Percentiles rank a stretch among this genome's conserved stretches.
Evolutionary conservation across 2,888 invertebrate genomes (phyloP).

Genomic region (Deroplatys truncata): DNA sequence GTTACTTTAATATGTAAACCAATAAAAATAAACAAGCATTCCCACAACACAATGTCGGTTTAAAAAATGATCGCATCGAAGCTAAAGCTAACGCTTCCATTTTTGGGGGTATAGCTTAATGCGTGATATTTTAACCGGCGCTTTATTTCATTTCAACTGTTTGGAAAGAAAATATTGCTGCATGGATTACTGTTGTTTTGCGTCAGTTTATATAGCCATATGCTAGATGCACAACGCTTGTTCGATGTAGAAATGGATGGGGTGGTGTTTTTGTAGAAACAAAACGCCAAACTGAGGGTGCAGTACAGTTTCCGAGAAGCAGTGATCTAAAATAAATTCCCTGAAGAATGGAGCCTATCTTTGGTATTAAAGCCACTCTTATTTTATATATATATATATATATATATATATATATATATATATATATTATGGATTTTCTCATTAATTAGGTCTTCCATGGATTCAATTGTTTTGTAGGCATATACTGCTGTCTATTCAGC

Average conservation of each 20-base stretch:
- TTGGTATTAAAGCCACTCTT: no score
- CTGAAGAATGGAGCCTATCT: no score
- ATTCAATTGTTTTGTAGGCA: no score
- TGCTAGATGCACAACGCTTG: not conserved
- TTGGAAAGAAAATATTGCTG: not conserved
- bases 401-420: no score
- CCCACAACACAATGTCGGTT: not conserved
- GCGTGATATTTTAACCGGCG: not conserved
- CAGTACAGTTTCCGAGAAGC: not conserved
- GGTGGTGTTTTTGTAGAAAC: not conserved
- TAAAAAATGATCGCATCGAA: not conserved
- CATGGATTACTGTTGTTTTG: not conserved
- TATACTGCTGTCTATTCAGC: no score
- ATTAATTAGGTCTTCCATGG: no score
- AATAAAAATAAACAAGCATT: not conserved
- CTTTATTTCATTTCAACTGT: not conserved
- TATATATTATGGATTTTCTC: no score
- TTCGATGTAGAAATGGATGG: not conserved
- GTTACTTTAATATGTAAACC: not conserved
- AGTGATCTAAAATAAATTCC: not conserved
- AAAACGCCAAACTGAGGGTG: not conserved
- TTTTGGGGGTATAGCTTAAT: not conserved
- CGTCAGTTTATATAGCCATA: not conserved
- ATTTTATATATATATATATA: no score
- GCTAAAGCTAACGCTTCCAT: not conserved